A percentile compares a stretch with the other conserved stretches of the same genome.
phyloP scores from a whole-genome alignment of 2,888 invertebrate species.

The Polydrusus cervinus region DNA sequence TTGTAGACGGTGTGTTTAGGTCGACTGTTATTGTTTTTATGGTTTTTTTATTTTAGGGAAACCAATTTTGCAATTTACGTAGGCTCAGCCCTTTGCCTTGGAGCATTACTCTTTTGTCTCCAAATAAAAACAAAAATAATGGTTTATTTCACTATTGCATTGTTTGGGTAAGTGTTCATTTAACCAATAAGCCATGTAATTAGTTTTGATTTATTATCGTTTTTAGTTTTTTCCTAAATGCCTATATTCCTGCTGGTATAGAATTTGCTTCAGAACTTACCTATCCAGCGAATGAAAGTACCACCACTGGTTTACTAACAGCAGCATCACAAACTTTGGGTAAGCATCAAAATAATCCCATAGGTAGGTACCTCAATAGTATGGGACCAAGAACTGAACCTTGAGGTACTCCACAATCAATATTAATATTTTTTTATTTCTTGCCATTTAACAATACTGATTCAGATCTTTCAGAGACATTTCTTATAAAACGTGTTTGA shows the following conservation, averaged over 20 bases:
- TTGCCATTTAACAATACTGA: no score
- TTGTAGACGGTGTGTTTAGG: no score
- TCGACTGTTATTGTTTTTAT: no score
- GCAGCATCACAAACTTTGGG: constrained; percentile 59
- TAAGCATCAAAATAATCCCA: no score
- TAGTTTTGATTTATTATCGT: neutral
- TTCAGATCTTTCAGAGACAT: no score
- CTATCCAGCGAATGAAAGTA: constrained; percentile 62
- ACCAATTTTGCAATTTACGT: constrained; percentile 58
- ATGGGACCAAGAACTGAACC: no score
- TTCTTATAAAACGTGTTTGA: no score
- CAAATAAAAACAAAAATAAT: constrained; percentile 59
- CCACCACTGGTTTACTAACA: constrained; percentile 61
- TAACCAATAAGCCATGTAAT: neutral
- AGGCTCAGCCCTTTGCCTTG: constrained; percentile 56
- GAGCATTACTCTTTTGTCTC: constrained; percentile 58
- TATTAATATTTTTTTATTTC: no score
- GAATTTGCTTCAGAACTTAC: constrained; percentile 64
- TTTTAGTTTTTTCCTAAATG: constrained; percentile 61
- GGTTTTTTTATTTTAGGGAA: constrained; percentile 61
- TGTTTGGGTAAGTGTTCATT: constrained; percentile 59
- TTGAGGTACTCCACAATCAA: no score
- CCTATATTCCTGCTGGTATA: constrained; percentile 63
- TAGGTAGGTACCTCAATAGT: no score
- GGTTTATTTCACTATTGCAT: constrained; percentile 58